Evolutionary conservation across 2,113 vertebrate genomes (phyloP), one percentile per base, ranked within the genome.

Genomic region (Grallaria varia): DNA sequence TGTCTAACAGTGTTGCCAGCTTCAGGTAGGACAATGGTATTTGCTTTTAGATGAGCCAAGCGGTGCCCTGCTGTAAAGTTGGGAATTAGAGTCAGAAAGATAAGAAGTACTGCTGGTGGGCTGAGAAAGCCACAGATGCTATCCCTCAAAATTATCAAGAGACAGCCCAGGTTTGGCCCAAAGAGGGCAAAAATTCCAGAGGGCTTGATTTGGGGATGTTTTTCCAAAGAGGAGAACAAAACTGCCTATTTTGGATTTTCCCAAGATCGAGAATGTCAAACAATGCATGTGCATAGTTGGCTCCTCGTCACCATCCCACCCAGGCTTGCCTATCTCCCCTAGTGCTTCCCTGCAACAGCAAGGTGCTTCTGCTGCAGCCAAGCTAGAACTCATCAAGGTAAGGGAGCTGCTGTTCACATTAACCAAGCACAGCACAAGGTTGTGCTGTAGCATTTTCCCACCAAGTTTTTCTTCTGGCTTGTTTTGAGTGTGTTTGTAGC

Each of bases 261-360:
- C 24, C 28, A 58, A 40, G 33, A 30, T 0, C 0, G 0, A 76
- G 37, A 72, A 6, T 12, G 25, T 71, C 50, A 31, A 53, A 60
- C 23, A 12, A 16, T 9, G 28, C 33, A 12, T 15, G 14, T 37
- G n/a, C 37, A 24, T 17, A 40, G 13, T 1, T 74, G 56, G 21
- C 17, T 58, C 5, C 45, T 73, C 1, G 0, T 63, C 40, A 39
- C 40, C 49, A 4, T 45, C 19, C 39, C n/a, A 44, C 24, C 14
- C 25, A 44, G 72, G 63, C 31, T 25, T 66, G 15, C 31, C 39
- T 59, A 4, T 37, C 12, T 40, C 7, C 42, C 19, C 42, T 24
- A 8, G 16, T 4, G 1, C 35, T 77, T 63, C 59, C n/a, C 31
- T 53, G 39, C n/a, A 37, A 30, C 0, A 0, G 33, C 58, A 53